Base-by-base conservation (phyloP, 1,140 invertebrate genomes). In the Drosophila bocki region DNA sequence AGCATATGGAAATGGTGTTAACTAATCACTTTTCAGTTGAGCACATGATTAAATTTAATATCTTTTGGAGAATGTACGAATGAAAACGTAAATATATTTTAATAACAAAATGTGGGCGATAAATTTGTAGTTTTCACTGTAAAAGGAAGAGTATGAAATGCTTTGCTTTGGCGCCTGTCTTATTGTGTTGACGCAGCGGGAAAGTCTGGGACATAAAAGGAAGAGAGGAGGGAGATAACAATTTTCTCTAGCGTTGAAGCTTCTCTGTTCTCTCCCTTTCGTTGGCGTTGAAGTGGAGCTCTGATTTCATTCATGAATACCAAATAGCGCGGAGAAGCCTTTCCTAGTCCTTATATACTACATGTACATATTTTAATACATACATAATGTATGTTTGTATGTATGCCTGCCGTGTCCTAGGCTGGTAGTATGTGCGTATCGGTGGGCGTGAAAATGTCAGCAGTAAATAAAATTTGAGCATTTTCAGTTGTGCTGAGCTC, bases 231-330 rank as follows among this genome's bases (percentile, higher is more conserved):
- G 19, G 39, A 3, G 17, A 44, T 12, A 7, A 22, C 22, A 26
- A 8, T 22, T 60, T 19, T 44, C 69, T 70, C 51, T 72, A 70
- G 48, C 19, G 13, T 17, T 15, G 11, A 29, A 42, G 44, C 45
- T 60, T 17, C 33, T 47, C 33, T 47, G 17, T 7, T 32, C n/a
- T 42, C 50, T 42, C 33, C 33, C 29, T 62, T n/a, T 9, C 19
- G 44, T 37, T 48, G n/a, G 5, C 42, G 50, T 3, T 19, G 13
- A n/a, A 41, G 51, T 45, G 44, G 54, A 44, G 44, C 77, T 62
- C 48, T 76, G 71, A 41, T 80, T 84, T 75, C 82, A 85, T 85
- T 85, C 82, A 85, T 85, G 82, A 85, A 86, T 82, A 81, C 71
- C 83, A 87, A 68, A 71, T 63, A 80, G 58, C 42, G 37, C 15